Evolutionary conservation across 1,140 invertebrate genomes (phyloP).

Genomic region (Habropoda laboriosa): DNA sequence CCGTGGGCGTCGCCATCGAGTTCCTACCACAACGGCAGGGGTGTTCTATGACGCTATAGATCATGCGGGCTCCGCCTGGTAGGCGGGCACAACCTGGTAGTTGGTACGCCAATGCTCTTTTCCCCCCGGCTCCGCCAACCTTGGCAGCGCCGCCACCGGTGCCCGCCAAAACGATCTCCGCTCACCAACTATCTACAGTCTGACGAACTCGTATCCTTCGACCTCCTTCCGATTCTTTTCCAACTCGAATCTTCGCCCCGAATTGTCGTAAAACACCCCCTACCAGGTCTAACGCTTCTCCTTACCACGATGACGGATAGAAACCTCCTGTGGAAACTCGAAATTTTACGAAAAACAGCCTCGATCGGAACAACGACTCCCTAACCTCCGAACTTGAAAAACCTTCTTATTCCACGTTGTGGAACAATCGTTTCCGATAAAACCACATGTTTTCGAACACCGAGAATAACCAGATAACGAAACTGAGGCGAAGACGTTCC

Average conservation of each 20-base stretch:
- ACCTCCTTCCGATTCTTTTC: slow-evolving; percentile 43
- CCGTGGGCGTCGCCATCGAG: slow-evolving; percentile 68
- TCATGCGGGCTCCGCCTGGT: slow-evolving; percentile 77
- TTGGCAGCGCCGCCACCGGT: slow-evolving; percentile 61
- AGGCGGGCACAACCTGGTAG: slow-evolving; percentile 62
- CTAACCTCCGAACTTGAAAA: no score
- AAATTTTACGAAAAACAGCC: neutral
- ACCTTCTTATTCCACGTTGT: neutral
- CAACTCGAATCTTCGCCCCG: slow-evolving; percentile 12
- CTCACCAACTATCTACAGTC: slow-evolving; percentile 33
- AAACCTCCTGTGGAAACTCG: neutral
- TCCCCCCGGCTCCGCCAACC: slow-evolving; percentile 44
- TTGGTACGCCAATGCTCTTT: slow-evolving; percentile 63
- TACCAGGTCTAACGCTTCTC: neutral
- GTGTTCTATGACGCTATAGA: slow-evolving; percentile 82
- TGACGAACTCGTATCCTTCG: slow-evolving; percentile 42
- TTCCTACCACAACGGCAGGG: slow-evolving; percentile 73
- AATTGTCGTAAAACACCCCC: slow-evolving; percentile 24
- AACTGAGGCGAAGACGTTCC: no score
- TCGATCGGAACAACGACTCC: neutral
- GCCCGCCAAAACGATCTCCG: slow-evolving; percentile 60
- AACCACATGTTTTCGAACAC: accelerated
- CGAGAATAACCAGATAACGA: no score
- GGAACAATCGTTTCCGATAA: neutral
- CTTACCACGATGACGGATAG: neutral